These are phyloP conservation scores for Echeneis naucrates DNA, from an alignment of 2,797 vertebrate species.

Conservation along the genomic window DNA sequence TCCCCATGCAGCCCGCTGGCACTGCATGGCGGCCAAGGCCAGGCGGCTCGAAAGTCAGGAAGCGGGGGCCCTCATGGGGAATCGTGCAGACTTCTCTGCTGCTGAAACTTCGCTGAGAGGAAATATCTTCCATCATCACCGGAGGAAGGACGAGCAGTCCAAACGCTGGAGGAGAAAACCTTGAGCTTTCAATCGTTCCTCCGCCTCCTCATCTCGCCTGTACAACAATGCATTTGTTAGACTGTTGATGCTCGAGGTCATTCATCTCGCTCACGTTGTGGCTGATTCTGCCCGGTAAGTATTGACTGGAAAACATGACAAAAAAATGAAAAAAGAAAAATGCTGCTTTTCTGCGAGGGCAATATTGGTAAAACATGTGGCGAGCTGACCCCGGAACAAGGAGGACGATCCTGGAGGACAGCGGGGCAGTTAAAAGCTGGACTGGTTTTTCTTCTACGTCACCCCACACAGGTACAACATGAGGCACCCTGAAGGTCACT, in stretches of 20 bases:
- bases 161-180: constrained; percentile 55
- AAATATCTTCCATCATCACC: constrained; percentile 58
- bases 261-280: constrained; percentile 36
- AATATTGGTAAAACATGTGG: constrained; percentile 17
- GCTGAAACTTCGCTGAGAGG: constrained; percentile 48
- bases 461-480: too few species aligned
- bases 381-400: constrained; percentile 14
- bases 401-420: not conserved
- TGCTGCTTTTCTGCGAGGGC: constrained; percentile 1
- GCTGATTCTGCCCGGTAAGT: constrained; percentile 15
- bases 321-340: not conserved
- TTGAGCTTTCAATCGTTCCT: constrained; percentile 62
- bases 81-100: constrained; percentile 1
- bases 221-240: constrained; percentile 22
- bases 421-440: not conserved
- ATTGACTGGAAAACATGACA: constrained; percentile 12
- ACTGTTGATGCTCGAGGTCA: constrained; percentile 36
- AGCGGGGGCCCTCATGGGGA: constrained; percentile 26
- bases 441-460: not conserved
- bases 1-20: constrained; percentile 34
- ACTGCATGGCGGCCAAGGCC: constrained; percentile 49
- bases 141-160: constrained; percentile 52
- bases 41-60: constrained; percentile 12
- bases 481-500: too few species aligned
- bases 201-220: constrained; percentile 53